Evolutionary conservation across 2,888 invertebrate genomes (phyloP), one percentile per base, ranked within the genome.

Genomic region (Tupiocoris notatus): DNA sequence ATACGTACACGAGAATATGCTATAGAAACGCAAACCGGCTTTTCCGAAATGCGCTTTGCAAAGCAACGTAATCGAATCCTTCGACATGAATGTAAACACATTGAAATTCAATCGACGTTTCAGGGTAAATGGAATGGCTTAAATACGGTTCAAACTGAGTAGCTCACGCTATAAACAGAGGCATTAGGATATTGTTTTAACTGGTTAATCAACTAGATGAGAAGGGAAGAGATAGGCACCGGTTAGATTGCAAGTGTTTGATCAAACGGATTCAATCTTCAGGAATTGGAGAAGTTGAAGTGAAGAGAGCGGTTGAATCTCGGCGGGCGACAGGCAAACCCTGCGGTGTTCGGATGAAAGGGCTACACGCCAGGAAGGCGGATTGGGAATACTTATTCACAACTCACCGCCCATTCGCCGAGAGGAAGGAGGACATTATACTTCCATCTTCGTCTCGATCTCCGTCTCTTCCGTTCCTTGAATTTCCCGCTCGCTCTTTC

Each of bases 401-500:
- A 24, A 65, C 39, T 39, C 65, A 39, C 39, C 39, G 39, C 39
- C 39, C 25, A 12, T 18, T 39, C 39, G 18, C 54, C 21, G 20
- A 24, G 65, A 39, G 20, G 65, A 24, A 24, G 25, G 65, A 24
- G 21, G 56, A 57, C 56, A 67, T 67, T 57, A 67, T 67, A 54
- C 16, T 20, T 59, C 59, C 20, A n/a, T 59, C 59, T 59, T 20
- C 20, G 7, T n/a, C 59, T n/a, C 59, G n/a, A n/a, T 59, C n/a
- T 59, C 59, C 20, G 17, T 59, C 59, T 3, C 59, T 54, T 16
- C 12, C 54, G 7, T 16, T 54, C 54, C 12, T 16, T 54, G 9
- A 17, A n/a, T 59, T 20, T 59, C 59, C 20, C 59, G 3, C 59
- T n/a, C 59, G 3, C 59, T 67, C 56, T 3, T 56, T 54, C 57